phyloP scores from a whole-genome alignment of 2,113 vertebrate species.

The Myiozetetes cayanensis region DNA sequence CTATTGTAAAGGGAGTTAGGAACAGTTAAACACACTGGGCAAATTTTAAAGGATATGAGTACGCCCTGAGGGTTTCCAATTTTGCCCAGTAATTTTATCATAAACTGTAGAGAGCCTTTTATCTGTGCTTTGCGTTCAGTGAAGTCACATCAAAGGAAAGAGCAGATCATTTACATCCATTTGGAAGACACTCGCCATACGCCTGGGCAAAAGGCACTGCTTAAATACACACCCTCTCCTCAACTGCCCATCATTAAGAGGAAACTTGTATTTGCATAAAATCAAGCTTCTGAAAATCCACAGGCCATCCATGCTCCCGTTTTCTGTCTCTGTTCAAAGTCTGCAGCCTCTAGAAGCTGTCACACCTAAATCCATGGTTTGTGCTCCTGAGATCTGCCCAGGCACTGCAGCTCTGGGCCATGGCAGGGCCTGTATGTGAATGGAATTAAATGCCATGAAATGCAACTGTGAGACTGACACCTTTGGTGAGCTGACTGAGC shows the following conservation, averaged over 20 bases:
- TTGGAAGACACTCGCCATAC: background rate
- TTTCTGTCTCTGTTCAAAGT: background rate
- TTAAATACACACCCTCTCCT: background rate
- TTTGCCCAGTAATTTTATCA: conserved; percentile 9
- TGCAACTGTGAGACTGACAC: background rate
- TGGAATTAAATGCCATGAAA: background rate
- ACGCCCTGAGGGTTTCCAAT: background rate
- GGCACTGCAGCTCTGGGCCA: background rate
- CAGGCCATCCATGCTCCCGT: background rate
- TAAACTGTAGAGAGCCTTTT: conserved; percentile 16
- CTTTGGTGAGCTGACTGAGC: background rate
- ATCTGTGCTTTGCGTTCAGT: background rate
- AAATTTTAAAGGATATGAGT: background rate
- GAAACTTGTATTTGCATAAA: background rate
- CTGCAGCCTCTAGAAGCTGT: background rate
- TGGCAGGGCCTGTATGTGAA: background rate
- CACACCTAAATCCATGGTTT: background rate
- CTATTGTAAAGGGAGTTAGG: background rate
- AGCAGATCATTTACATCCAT: background rate
- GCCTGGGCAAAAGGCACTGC: background rate
- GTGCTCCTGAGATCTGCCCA: background rate
- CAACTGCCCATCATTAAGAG: background rate
- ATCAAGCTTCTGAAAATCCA: background rate
- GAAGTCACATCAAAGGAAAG: conserved; percentile 20
- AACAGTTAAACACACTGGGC: background rate